Base-by-base conservation (phyloP, 2,113 vertebrate genomes). In the Riparia riparia region DNA sequence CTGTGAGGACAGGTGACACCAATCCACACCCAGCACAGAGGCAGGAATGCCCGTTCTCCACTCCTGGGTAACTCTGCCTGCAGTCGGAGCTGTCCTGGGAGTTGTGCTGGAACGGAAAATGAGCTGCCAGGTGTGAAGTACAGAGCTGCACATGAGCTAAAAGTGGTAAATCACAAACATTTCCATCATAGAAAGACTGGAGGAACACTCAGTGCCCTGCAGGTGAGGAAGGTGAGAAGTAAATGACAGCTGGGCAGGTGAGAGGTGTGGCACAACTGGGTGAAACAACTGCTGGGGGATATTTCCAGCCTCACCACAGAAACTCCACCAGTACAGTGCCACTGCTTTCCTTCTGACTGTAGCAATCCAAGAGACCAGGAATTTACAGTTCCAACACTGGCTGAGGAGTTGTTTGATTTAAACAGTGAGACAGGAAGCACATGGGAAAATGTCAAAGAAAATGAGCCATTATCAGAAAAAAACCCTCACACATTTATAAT, bases 391-490 rank as follows among this genome's bases (percentile, higher is more conserved):
- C 71, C 82, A 63, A 16, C 31, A 49, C 9, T 73, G 72, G 28
- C 69, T 89, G 31, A 74, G 61, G 7, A 73, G 19, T 26, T 57
- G 32, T 50, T 95, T 91, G 85, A 94, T 89, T 95, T 89, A 84
- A 90, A 82, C 26, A 77, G 34, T 22, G 65, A 95, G 39, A 86
- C 57, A 84, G 81, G 76, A 70, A 95, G 72, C 34, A 45, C 37
- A 92, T 11, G 82, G 80, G 80, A 28, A 50, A 85, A 60, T 63
- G 57, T 79, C 87, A 93, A 91, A 93, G 64, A 50, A 89, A 94
- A 92, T 32, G 56, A 83, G 69, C 82, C 76, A 76, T 71, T 93
- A 84, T 47, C 15, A 77, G 37, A 61, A 73, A 84, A 92, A 86
- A 14, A 8, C 25, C 25, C 31, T 81, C 73, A 61, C 84, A 61